Evolutionary conservation across 1,140 invertebrate genomes (phyloP), one percentile per base, ranked within the genome.

Genomic region (Chlorops oryzae): DNA sequence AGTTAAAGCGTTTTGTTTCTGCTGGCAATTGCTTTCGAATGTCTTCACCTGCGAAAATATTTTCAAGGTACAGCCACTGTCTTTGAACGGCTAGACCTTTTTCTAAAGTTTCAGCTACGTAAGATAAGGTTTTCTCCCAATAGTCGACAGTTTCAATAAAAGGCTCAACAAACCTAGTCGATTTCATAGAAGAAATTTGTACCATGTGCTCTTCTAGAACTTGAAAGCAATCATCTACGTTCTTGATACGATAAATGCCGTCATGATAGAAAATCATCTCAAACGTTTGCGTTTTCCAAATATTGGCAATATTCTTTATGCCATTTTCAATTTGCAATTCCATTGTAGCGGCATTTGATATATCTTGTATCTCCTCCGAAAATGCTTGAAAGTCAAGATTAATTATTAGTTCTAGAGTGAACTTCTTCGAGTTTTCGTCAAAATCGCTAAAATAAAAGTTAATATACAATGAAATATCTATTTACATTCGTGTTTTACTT

Each of bases 21-120:
- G 79, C 77, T 1, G 88, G 88, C 28, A 93, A 71, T 68, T 92
- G 88, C 57, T 86, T 84, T 59, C 85, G 77, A 47, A 92, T 90
- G 68, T 92, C 88, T 72, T 90, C 88, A 2, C 86, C 85, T 58
- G 74, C 75, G 72, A 93, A 92, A 61, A 92, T 91, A 68, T 85
- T 90, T 75, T 90, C 87, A 21, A 92, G 73, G 65, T 91, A 90
- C 37, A 90, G 75, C 78, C 87, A 92, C 54, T 85, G 81, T 35
- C 85, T 76, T 74, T 93, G 90, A 3, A 91, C 86, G 59, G 77
- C 78, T 7, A 91, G 69, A 17, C 83, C 75, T 56, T 81, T 80
- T 75, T 92, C 89, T 18, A 90, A 75, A 41, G 83, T 82, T 74
- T 92, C 88, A 24, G 83, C 79, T 5, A 92, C 80, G 46, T 83